Percentiles rank a stretch among this genome's conserved stretches.
Conservation (phyloP, 2,888 invertebrate species). For the Agonopterix subpropinquella region DNA sequence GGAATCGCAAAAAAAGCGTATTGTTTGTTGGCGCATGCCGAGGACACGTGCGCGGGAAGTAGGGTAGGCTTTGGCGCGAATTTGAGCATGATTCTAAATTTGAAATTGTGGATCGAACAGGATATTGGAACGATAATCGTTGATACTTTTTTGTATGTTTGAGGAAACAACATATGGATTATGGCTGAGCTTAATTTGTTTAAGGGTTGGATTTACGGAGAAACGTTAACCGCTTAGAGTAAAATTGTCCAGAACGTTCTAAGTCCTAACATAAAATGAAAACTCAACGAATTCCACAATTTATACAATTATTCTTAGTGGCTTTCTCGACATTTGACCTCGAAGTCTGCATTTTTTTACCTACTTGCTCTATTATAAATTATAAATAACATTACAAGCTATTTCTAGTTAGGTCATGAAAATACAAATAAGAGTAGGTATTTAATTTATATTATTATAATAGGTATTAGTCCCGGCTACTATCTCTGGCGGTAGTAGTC, state of each 20-base stretch:
- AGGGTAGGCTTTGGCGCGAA: slow-evolving; percentile 69
- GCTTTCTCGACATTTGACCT: too few relatives aligned
- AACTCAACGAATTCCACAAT: neutral
- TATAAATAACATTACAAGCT: too few relatives aligned
- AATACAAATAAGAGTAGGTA: too few relatives aligned
- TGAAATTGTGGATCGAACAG: slow-evolving; percentile 50
- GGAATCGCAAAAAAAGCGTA: slow-evolving; percentile 64
- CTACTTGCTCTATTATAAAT: too few relatives aligned
- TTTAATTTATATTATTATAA: too few relatives aligned
- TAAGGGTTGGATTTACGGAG: neutral
- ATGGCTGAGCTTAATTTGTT: slow-evolving; percentile 26
- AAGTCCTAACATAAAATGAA: neutral
- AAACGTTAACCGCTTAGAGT: neutral
- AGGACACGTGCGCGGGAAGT: slow-evolving; percentile 48
- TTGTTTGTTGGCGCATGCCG: slow-evolving; percentile 58
- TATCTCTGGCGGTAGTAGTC: too few relatives aligned
- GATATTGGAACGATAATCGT: slow-evolving; percentile 66
- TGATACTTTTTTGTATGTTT: slow-evolving; percentile 16
- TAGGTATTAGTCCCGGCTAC: too few relatives aligned
- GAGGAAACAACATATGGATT: slow-evolving; percentile 62
- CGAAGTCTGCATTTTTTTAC: too few relatives aligned
- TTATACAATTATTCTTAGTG: too few relatives aligned
- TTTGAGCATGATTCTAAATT: slow-evolving; percentile 54
- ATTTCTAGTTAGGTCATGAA: too few relatives aligned
- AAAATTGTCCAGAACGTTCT: neutral